These are phyloP conservation scores for Laticauda colubrina DNA, from an alignment of 2,113 vertebrate genomes.

Conservation along the genomic window DNA sequence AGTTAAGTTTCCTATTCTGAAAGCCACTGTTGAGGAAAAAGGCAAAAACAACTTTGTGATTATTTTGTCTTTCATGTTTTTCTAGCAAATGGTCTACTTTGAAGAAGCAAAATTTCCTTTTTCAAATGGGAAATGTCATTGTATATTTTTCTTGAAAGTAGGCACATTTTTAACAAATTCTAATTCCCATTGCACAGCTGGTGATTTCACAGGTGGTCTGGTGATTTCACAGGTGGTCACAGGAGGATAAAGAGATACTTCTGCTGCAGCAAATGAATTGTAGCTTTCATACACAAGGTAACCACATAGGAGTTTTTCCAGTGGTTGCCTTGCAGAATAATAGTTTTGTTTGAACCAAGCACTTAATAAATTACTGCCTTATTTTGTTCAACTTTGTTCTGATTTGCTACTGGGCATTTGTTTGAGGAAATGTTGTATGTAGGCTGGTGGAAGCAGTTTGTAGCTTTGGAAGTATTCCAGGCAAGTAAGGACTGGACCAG, in stretches of 20 bases:
- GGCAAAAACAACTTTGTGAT: too few relatives aligned
- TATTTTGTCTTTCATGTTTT: neutral
- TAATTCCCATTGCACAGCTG: neutral
- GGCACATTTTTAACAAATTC: neutral
- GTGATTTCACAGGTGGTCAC: neutral
- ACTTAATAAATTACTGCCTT: slow-evolving; percentile 42
- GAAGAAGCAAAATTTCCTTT: slow-evolving; percentile 31
- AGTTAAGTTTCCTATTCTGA: slow-evolving; percentile 50
- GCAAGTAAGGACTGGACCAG: neutral
- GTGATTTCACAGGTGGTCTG: neutral
- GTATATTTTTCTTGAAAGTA: neutral
- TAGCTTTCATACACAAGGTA: slow-evolving; percentile 50
- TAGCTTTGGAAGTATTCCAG: neutral
- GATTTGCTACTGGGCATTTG: neutral
- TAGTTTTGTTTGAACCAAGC: accelerated
- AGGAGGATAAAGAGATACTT: neutral
- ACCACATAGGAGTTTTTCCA: accelerated
- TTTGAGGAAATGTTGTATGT: neutral
- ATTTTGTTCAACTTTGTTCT: slow-evolving; percentile 3
- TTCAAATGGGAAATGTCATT: slow-evolving; percentile 33
- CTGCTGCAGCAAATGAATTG: slow-evolving; percentile 22
- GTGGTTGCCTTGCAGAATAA: neutral
- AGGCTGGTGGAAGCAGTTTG: neutral
- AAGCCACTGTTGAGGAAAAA: neutral
- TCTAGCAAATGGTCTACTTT: slow-evolving; percentile 22